Evolutionary conservation across 2,113 vertebrate genomes (phyloP), one percentile per base, ranked within the genome.

Genomic region (Manacus vitellinus): DNA sequence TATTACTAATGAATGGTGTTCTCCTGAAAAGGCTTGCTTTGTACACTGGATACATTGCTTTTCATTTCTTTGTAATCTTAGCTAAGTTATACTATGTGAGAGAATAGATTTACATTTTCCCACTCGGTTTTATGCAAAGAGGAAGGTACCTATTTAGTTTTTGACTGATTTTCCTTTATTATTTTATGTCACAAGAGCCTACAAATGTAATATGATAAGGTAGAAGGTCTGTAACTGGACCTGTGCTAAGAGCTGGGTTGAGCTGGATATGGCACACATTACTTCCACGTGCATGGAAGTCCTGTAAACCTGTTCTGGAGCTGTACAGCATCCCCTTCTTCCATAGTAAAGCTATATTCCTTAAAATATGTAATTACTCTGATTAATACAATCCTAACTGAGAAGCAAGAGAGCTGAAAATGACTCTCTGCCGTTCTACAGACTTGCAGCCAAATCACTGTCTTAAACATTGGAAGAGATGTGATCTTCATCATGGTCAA

Each of bases 71-170:
- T 89, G 94, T 94, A 96, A 95, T 85, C 89, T 80, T 62, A 87
- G 77, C 77, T 65, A 85, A 89, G 27, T 55, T 85, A 73, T 85
- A 84, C 80, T 58, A 92, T 94, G 91, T 82, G 96, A 97, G 89
- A 92, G 92, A 97, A 95, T 58, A 91, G 92, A 89, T 92, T 92
- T 95, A 96, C 94, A 37, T 96, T 97, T 97, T 97, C 95, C 94
- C 96, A 96, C 89, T 39, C 1, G 6, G 59, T 82, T 96, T 91
- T 94, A 95, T 82, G 94, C 56, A 81, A 85, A 95, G 58, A 88
- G 19, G 46, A 73, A 39, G 63, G 66, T 31, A 94, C 27, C 81
- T 96, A 73, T 86, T 91, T 62, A 62, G n/a, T 78, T 97, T 94
- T 96, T 94, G 27, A 86, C 65, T 68, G 68, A 81, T 96, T 97